Conservation (phyloP, 2,888 invertebrate species). For the Callyntrura guangdongensis region DNA sequence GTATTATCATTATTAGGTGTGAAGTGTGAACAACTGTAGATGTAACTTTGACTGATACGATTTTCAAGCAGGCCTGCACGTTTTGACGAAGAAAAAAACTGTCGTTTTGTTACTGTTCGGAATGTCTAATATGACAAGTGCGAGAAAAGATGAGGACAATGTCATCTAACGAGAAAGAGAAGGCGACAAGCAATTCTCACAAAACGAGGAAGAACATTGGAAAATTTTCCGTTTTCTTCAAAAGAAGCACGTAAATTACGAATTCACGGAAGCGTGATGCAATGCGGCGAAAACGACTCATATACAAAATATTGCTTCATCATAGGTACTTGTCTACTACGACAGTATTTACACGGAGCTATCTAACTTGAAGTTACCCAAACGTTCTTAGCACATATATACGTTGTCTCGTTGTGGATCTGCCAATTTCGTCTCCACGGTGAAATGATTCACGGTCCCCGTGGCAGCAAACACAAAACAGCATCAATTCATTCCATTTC, state of each 20-base stretch:
- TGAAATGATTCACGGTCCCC: neutral
- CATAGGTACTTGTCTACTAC: neutral
- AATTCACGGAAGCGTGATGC: conserved; percentile 18
- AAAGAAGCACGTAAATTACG: neutral
- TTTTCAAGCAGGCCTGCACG: neutral
- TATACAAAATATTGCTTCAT: neutral
- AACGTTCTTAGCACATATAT: too few species aligned
- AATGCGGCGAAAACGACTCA: neutral
- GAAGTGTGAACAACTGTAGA: conserved; percentile 2
- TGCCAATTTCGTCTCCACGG: neutral
- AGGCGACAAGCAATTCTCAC: conserved; percentile 22
- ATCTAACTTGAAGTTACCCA: neutral
- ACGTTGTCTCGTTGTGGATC: neutral
- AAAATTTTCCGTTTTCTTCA: conserved; percentile 3
- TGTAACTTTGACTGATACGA: neutral
- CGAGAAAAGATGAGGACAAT: conserved; percentile 24
- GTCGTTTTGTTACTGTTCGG: neutral
- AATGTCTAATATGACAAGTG: neutral
- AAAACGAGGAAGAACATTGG: neutral
- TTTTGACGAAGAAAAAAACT: neutral
- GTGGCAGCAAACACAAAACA: neutral
- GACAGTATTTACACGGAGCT: neutral
- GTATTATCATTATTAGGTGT: conserved; percentile 22
- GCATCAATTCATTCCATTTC: neutral
- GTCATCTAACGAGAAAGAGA: conserved; percentile 33